phyloP scores from a whole-genome alignment of 2,888 invertebrate species.

The Adelognathus sp. region DNA sequence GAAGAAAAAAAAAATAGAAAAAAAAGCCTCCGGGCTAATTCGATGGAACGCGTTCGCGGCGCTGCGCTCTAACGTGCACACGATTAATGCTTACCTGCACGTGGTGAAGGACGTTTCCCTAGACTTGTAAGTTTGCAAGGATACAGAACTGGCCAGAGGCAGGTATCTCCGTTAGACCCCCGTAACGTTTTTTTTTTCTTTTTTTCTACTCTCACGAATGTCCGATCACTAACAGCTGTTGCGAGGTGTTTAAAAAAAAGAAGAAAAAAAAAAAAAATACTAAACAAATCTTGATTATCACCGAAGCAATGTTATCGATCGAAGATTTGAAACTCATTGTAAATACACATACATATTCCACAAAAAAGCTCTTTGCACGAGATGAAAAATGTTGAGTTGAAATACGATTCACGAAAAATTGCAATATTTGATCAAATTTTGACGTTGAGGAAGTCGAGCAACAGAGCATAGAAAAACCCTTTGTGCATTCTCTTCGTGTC shows the following conservation, averaged over 20 bases:
- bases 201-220: no score
- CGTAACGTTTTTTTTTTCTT: slow-evolving; percentile 28
- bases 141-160: slow-evolving; percentile 81
- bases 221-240: slow-evolving; percentile 66
- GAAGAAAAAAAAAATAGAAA: neutral
- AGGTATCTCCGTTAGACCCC: slow-evolving; percentile 78
- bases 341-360: slow-evolving; percentile 16
- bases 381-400: neutral
- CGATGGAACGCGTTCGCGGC: slow-evolving; percentile 38
- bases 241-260: slow-evolving; percentile 23
- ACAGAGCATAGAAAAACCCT: slow-evolving; percentile 25
- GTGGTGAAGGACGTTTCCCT: slow-evolving; percentile 72
- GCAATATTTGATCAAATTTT: neutral
- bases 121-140: slow-evolving; percentile 76
- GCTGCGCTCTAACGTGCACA: slow-evolving; percentile 49
- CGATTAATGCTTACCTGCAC: slow-evolving; percentile 68
- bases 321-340: neutral
- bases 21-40: slow-evolving; percentile 10
- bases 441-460: slow-evolving; percentile 16
- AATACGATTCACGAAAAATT: neutral
- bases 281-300: neutral
- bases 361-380: slow-evolving; percentile 23
- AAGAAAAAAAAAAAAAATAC: slow-evolving; percentile 13
- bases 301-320: neutral
- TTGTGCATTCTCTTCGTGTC: slow-evolving; percentile 28